These are phyloP conservation scores for Rachycentron canadum DNA, from an alignment of 2,797 vertebrate genomes.

Conservation along the genomic window DNA sequence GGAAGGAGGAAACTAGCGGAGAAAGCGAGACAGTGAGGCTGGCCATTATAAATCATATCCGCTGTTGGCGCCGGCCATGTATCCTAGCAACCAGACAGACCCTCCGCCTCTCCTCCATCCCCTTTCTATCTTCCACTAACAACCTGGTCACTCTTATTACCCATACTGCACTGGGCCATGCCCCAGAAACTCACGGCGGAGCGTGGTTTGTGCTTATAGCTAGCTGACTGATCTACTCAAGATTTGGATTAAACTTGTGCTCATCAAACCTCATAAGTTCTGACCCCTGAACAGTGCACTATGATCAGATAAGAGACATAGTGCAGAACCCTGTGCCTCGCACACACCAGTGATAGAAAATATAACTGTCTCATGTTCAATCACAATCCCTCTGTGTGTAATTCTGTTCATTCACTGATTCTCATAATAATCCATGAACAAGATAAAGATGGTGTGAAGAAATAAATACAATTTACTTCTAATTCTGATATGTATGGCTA, in stretches of 20 bases:
- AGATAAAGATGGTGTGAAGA: not conserved
- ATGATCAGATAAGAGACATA: not conserved
- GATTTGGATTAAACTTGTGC: conserved; percentile 10
- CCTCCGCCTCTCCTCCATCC: conserved; percentile 76
- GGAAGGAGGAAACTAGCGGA: conserved; percentile 72
- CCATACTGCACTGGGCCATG: conserved; percentile 75
- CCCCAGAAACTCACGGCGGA: conserved; percentile 63
- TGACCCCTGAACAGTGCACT: conserved; percentile 29
- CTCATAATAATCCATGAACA: not conserved
- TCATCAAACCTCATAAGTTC: conserved; percentile 34
- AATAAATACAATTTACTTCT: not conserved
- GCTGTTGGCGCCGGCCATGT: conserved; percentile 81
- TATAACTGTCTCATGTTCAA: not conserved
- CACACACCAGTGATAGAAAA: conserved; percentile 1
- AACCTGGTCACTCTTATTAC: conserved; percentile 79
- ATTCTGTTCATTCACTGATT: not conserved
- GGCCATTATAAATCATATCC: conserved; percentile 86
- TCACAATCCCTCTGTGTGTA: not conserved
- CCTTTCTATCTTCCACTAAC: conserved; percentile 69
- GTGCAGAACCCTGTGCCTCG: not conserved
- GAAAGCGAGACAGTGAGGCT: conserved; percentile 82
- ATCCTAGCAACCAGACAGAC: conserved; percentile 84
- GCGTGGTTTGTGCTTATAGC: conserved; percentile 45
- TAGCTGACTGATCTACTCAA: conserved; percentile 33
- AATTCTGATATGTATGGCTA: not conserved